phyloP scores from a whole-genome alignment of 2,888 invertebrate species.

The Microctonus hyperodae region DNA sequence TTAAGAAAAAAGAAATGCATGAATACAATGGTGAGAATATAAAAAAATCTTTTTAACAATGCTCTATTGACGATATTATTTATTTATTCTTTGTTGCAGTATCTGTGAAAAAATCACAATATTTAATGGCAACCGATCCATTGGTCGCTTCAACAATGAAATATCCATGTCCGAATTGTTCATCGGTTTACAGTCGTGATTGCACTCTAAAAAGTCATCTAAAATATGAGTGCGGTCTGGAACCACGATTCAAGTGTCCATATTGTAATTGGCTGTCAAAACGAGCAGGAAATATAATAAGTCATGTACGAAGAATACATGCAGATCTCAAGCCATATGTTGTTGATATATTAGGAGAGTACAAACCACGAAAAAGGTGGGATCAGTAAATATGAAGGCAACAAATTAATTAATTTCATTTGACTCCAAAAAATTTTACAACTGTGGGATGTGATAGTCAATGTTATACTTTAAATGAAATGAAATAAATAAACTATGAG shows the following conservation, averaged over 20 bases:
- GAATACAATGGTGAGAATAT: not conserved
- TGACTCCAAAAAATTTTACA: too few relatives aligned
- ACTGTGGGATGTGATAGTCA: too few relatives aligned
- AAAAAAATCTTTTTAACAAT: not conserved
- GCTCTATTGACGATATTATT: not conserved
- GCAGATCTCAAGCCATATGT: slow-evolving; percentile 16
- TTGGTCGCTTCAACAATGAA: not conserved
- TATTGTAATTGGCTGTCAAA: slow-evolving; percentile 50
- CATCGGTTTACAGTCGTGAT: slow-evolving; percentile 53
- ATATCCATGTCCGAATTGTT: slow-evolving; percentile 35
- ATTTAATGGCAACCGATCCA: not conserved
- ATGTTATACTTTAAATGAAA: too few relatives aligned
- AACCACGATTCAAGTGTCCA: slow-evolving; percentile 60
- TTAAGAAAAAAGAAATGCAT: not conserved
- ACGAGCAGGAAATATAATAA: slow-evolving; percentile 70
- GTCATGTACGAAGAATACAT: slow-evolving; percentile 72
- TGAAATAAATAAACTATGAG: too few relatives aligned
- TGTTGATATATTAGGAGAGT: slow-evolving; percentile 13
- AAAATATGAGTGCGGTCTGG: slow-evolving; percentile 60
- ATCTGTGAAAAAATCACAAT: not conserved
- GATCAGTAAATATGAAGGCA: not conserved
- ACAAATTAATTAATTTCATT: too few relatives aligned
- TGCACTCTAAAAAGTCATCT: slow-evolving; percentile 55
- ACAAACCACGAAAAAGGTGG: slow-evolving; percentile 1
- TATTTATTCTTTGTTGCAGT: slow-evolving; percentile 2